Evolutionary conservation across 2,888 invertebrate species (phyloP).

Genomic region (Strigamia maritima): DNA sequence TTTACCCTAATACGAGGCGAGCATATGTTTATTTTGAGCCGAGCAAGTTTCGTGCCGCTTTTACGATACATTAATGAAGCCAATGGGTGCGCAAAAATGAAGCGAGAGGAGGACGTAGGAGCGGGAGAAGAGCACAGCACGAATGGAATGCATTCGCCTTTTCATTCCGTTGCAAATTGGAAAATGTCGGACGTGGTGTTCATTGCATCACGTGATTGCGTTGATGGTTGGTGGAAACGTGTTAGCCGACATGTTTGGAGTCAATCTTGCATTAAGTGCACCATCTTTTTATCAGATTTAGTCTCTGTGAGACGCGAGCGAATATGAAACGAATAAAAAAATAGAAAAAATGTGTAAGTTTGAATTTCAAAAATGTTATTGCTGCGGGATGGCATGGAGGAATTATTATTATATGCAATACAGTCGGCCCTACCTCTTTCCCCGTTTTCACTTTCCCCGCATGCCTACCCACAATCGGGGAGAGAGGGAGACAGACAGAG

Average conservation of each 20-base stretch:
- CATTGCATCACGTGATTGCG: background rate
- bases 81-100: background rate
- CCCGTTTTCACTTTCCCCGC: background rate
- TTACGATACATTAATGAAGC: slow-evolving; percentile 4
- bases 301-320: background rate
- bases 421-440: background rate
- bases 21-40: background rate
- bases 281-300: background rate
- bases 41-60: slow-evolving; percentile 4
- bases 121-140: background rate
- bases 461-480: no score
- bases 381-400: background rate
- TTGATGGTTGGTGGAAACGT: background rate
- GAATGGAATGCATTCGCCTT: background rate
- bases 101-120: background rate
- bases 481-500: no score
- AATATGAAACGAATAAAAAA: background rate
- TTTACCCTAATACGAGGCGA: background rate
- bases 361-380: slow-evolving; percentile 4
- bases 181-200: slow-evolving; percentile 4
- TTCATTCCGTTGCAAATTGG: background rate
- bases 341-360: background rate
- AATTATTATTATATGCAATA: background rate
- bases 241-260: slow-evolving; percentile 4
- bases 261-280: slow-evolving; percentile 4